Base-by-base conservation (phyloP, 2,797 vertebrate species). In the Poecilia gillii region DNA sequence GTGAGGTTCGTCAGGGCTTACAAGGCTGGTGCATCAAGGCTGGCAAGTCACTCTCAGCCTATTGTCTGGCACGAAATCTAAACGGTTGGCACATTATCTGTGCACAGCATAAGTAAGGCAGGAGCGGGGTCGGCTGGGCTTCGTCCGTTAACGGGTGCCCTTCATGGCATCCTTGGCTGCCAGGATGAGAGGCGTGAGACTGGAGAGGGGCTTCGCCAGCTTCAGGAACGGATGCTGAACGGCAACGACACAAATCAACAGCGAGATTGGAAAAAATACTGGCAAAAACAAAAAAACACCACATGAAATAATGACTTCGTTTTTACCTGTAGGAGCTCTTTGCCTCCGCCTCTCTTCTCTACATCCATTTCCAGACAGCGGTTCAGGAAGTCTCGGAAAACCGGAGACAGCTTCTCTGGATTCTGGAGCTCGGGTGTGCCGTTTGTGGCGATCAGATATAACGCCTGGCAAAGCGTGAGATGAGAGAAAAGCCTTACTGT, bases 101-200 rank as follows among this genome's bases (percentile, higher is more conserved):
- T 91, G 92, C 91, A 92, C 92, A 94, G 91, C 92, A 92, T 89
- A 84, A 25, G 84, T 85, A 80, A 85, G 89, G 92, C 82, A 79
- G 86, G 79, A 83, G 51, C 41, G 55, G 55, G n/a, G 55, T 31
- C 62, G 76, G 84, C 84, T 80, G 45, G 41, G 55, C 55, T 73
- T 74, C 75, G 3, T 81, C 82, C 46, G 91, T 94, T 99, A 99
- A 93, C 97, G 98, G 93, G 96, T 99, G 95, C 97, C 98, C 96
- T 99, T 99, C 98, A 99, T 99, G 85, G 98, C 98, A 84, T 99
- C 98, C 97, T 99, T 99, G 94, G 98, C 97, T 89, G 98, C 98
- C 95, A 99, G 93, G 93, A 99, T 99, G 92, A 99, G 96, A 66
- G 98, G 98, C 6, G 98, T 99, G 94, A 99, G 97, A 92, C 98